Percentiles rank a stretch among this genome's conserved stretches.
Conservation (phyloP, 1,140 invertebrate genomes). For the Nomia melanderi region DNA sequence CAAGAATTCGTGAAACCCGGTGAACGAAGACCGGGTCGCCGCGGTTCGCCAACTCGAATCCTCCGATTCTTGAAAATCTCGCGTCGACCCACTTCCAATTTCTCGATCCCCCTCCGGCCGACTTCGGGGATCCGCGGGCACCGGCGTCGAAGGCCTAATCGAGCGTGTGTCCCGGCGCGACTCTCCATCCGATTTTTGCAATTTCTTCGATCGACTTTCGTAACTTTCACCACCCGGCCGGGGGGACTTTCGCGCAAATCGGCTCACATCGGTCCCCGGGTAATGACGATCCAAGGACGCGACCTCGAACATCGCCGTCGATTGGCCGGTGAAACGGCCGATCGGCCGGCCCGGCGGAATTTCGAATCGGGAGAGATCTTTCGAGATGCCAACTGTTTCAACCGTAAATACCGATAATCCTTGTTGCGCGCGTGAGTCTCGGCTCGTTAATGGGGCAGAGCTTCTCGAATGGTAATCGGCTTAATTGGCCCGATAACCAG, state of each 20-base stretch:
- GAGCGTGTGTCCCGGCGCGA: background rate
- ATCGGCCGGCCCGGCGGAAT: no score
- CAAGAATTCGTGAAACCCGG: constrained; percentile 53
- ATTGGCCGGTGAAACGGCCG: background rate
- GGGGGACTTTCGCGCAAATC: constrained; percentile 37
- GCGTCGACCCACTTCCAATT: background rate
- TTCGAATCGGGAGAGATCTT: background rate
- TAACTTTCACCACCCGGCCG: constrained; percentile 32
- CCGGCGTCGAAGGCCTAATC: no score
- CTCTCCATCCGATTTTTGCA: constrained; percentile 19
- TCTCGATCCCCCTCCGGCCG: no score
- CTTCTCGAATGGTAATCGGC: no score
- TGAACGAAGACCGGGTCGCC: background rate
- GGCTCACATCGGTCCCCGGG: constrained; percentile 6
- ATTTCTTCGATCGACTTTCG: constrained; percentile 49
- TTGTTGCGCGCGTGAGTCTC: no score
- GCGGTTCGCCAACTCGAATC: no score
- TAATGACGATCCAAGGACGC: constrained; percentile 34
- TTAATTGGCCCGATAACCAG: no score
- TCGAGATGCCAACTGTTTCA: background rate
- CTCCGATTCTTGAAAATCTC: background rate
- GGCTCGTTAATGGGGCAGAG: no score
- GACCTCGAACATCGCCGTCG: constrained; percentile 15
- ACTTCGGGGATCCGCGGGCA: no score
- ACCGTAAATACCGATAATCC: no score